Conservation (phyloP, 2,797 vertebrate species). For the Falco berigora region DNA sequence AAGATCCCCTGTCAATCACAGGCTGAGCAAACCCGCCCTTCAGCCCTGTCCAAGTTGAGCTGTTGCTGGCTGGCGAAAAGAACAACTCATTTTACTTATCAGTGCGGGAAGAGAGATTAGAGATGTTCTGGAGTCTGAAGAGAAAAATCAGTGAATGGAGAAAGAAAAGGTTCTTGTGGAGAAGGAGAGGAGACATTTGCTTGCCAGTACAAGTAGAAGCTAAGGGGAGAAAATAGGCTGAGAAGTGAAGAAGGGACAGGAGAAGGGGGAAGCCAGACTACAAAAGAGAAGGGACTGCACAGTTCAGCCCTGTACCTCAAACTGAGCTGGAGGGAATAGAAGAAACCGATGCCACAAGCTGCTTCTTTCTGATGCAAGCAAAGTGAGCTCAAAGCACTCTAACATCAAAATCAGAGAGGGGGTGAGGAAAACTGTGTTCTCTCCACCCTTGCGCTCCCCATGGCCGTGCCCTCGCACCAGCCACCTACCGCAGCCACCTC, state of each 20-base stretch:
- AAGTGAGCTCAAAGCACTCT: not conserved
- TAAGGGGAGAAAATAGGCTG: not conserved
- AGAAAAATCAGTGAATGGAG: not conserved
- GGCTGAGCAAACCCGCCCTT: not conserved
- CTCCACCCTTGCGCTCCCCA: not conserved
- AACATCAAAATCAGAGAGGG: not conserved
- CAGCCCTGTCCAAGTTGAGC: not conserved
- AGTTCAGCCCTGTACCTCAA: not conserved
- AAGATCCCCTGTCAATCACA: not conserved
- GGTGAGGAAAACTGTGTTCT: not conserved
- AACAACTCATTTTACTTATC: constrained; percentile 24
- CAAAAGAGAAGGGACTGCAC: not conserved
- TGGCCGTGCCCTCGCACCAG: not conserved
- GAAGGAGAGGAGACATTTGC: not conserved
- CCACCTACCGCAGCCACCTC: not conserved
- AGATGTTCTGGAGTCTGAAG: not conserved
- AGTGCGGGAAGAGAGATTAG: not conserved
- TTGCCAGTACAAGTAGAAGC: not conserved
- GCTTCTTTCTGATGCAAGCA: not conserved
- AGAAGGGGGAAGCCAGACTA: not conserved
- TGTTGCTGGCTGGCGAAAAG: not conserved
- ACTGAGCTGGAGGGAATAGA: not conserved
- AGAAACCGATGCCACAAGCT: not conserved
- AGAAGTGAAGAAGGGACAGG: not conserved
- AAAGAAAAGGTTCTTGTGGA: not conserved